A percentile compares a stretch with the other conserved stretches of the same genome.
These are phyloP conservation scores for Cryptocheilus praepositus DNA, from an alignment of 2,888 invertebrate genomes.

Conservation along the genomic window DNA sequence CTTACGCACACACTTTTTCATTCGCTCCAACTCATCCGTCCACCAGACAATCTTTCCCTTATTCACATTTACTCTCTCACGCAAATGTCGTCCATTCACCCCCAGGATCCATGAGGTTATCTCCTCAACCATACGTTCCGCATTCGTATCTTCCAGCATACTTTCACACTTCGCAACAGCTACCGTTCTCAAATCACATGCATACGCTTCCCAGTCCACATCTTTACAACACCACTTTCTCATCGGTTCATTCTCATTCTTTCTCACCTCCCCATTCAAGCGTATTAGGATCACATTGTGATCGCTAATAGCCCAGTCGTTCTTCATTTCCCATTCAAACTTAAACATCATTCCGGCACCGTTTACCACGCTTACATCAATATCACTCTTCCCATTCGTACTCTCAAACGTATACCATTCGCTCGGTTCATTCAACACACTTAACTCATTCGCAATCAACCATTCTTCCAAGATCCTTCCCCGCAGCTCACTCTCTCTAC, in stretches of 20 bases:
- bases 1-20: neutral
- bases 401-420: slow-evolving; percentile 27
- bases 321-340: slow-evolving; percentile 10
- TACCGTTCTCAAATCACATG: neutral
- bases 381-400: slow-evolving; percentile 13
- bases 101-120: neutral
- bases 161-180: neutral
- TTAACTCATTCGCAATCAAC: slow-evolving; percentile 17
- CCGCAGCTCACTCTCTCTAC: neutral
- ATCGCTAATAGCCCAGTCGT: slow-evolving; percentile 16
- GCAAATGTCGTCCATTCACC: neutral
- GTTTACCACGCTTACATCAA: slow-evolving; percentile 18
- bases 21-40: slow-evolving; percentile 4
- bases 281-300: slow-evolving; percentile 13
- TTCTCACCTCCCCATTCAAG: neutral
- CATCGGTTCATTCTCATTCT: neutral
- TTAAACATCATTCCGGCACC: neutral
- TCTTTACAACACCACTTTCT: neutral
- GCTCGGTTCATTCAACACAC: slow-evolving; percentile 39
- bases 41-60: slow-evolving; percentile 6
- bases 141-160: neutral
- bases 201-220: neutral
- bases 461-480: slow-evolving; percentile 16
- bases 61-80: neutral
- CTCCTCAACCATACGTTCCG: neutral